Base-by-base conservation (phyloP, 2,888 invertebrate species). In the Clusia tigrina region DNA sequence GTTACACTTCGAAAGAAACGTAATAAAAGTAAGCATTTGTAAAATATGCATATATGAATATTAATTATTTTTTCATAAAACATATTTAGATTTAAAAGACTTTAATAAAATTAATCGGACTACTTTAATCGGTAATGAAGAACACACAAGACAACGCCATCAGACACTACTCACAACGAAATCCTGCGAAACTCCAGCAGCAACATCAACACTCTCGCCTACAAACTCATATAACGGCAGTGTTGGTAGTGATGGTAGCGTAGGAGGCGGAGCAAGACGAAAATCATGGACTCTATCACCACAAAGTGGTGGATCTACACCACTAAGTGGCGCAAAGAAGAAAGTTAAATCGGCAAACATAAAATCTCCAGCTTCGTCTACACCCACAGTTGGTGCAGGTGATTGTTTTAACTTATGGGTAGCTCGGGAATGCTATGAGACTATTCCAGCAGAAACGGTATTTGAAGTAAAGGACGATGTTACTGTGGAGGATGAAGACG, bases 261-360 rank as follows among this genome's bases (percentile, higher is more conserved):
- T 76, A n/a, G 78, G 80, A 1, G 79, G 79, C 25, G 79, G 79
- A 1, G 80, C 80, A 0, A 73, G 80, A 1, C 79, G 80, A 25
- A 80, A 80, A 58, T 80, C 80, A 2, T 80, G 80, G 79, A 78
- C 79, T 2, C 62, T 80, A 12, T 80, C 79, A 6, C 79, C 80
- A 1, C 80, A 80, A 61, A 79, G 73, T 48, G 78, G 71, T 2
- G 70, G 67, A n/a, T 72, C 76, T 1, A 76, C 74, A 1, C 71
- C 76, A 5, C 58, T 76, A 3, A 86, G 87, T 70, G 89, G 89
- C 38, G 87, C 88, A 12, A 90, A 90, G 78, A 90, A 89, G 80
- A 90, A 90, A 83, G 85, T 87, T 25, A 87, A 88, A 74, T 79
- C 85, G 51, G 85, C 37, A 9, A 73, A 67, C 32, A 68, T 66